phyloP scores from a whole-genome alignment of 1,140 invertebrate genomes.

The Brachionus calyciflorus region DNA sequence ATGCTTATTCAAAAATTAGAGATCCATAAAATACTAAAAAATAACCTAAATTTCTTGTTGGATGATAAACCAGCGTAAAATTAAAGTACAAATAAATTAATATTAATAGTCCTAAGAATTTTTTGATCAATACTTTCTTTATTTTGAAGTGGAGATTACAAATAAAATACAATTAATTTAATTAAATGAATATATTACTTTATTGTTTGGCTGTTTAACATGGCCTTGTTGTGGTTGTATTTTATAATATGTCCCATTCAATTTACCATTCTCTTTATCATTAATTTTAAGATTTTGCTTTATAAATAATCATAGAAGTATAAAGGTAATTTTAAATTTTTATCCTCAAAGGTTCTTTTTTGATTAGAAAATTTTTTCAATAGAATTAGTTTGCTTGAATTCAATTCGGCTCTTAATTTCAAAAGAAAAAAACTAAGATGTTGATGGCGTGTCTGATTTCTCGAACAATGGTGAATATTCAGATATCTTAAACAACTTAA shows the following conservation, averaged over 20 bases:
- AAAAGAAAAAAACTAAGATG: no score
- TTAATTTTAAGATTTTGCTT: no score
- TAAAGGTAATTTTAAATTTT: no score
- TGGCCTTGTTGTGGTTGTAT: background rate
- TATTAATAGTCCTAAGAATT: background rate
- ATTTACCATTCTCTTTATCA: no score
- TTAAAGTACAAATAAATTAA: background rate
- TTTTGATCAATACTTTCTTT: background rate
- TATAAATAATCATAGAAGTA: no score
- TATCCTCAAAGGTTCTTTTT: no score
- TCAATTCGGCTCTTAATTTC: no score
- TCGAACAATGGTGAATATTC: no score
- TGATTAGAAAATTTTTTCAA: no score
- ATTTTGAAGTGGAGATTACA: background rate
- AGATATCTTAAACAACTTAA: no score
- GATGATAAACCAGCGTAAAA: background rate
- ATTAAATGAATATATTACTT: background rate
- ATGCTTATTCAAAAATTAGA: background rate
- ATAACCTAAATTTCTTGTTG: slow-evolving; percentile 1
- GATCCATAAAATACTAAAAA: background rate
- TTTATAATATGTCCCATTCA: background rate
- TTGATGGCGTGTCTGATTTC: no score
- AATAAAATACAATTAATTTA: background rate
- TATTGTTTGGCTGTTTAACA: background rate
- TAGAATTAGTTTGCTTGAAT: no score